These are phyloP conservation scores for Phaenicophaeus curvirostris DNA, from an alignment of 2,797 vertebrate species.

Conservation along the genomic window DNA sequence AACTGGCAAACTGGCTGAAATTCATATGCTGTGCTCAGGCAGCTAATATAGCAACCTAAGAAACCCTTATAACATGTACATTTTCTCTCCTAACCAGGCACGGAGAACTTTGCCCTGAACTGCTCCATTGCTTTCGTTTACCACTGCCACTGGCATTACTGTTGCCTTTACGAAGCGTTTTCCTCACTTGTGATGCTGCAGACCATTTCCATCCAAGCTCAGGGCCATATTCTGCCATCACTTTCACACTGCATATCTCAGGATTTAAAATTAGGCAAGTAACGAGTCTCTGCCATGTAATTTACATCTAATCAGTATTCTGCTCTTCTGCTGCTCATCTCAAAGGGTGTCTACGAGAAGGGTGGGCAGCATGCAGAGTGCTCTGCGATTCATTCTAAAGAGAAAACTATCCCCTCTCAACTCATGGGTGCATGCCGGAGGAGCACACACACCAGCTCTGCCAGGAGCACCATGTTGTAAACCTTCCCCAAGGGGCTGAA, in stretches of 20 bases:
- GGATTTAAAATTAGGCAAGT: conserved; percentile 70
- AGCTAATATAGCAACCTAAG: neutral
- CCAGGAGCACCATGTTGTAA: neutral
- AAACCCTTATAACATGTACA: neutral
- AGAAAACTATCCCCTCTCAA: conserved; percentile 26
- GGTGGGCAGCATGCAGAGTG: conserved; percentile 50
- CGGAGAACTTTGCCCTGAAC: conserved; percentile 46
- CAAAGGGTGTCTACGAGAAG: conserved; percentile 64
- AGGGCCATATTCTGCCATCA: conserved; percentile 63
- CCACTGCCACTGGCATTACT: neutral
- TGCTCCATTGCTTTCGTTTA: conserved; percentile 8
- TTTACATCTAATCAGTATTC: conserved; percentile 70
- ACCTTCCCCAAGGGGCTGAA: neutral
- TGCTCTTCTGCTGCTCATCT: conserved; percentile 59
- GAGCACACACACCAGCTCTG: neutral
- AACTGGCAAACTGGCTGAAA: conserved; percentile 1
- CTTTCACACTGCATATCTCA: conserved; percentile 62
- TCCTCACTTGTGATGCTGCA: conserved; percentile 34
- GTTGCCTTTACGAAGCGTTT: conserved; percentile 59
- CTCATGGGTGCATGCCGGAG: neutral
- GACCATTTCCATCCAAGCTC: conserved; percentile 63
- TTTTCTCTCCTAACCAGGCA: conserved; percentile 4
- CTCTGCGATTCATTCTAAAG: conserved; percentile 22
- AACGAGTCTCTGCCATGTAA: conserved; percentile 63
- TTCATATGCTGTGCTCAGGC: neutral